Conservation (phyloP, 2,888 invertebrate species). For the Deladenus siricidicola region DNA sequence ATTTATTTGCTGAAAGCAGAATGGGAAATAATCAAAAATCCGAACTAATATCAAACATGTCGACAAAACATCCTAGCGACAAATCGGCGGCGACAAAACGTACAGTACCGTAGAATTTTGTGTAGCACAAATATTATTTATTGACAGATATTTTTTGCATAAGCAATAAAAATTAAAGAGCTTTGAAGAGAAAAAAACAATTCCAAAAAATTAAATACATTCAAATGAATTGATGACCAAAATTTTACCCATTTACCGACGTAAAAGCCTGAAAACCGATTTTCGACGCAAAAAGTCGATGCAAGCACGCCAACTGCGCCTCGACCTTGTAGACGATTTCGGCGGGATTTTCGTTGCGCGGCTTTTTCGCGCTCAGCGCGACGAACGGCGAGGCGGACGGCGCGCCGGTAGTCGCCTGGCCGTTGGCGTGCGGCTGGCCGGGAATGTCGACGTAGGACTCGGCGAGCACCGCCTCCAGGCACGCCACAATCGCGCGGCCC, state of each 20-base stretch:
- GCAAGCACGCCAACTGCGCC: constrained; percentile 85
- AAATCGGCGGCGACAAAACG: too few species aligned
- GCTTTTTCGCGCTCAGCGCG: too few species aligned
- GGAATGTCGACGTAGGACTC: constrained; percentile 56
- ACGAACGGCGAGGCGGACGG: background rate
- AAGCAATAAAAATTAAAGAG: background rate
- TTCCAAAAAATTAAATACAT: background rate
- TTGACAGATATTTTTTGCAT: background rate
- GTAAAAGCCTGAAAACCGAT: constrained; percentile 79
- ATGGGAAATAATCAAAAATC: too few species aligned
- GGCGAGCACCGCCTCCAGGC: constrained; percentile 74
- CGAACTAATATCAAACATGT: too few species aligned
- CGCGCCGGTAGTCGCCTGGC: background rate
- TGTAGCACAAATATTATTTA: background rate
- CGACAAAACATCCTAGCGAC: too few species aligned
- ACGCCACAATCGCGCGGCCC: constrained; percentile 84
- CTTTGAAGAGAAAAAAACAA: background rate
- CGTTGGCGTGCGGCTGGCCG: background rate
- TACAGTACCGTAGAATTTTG: too few species aligned
- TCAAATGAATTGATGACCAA: too few species aligned
- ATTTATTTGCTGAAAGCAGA: too few species aligned
- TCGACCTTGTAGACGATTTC: constrained; percentile 63
- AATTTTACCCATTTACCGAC: constrained; percentile 37
- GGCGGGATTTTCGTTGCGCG: constrained; percentile 55
- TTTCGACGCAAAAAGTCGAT: constrained; percentile 89